Evolutionary conservation across 2,797 vertebrate species (phyloP), one percentile per base, ranked within the genome.

Genomic region (Pantherophis alleghaniensis): DNA sequence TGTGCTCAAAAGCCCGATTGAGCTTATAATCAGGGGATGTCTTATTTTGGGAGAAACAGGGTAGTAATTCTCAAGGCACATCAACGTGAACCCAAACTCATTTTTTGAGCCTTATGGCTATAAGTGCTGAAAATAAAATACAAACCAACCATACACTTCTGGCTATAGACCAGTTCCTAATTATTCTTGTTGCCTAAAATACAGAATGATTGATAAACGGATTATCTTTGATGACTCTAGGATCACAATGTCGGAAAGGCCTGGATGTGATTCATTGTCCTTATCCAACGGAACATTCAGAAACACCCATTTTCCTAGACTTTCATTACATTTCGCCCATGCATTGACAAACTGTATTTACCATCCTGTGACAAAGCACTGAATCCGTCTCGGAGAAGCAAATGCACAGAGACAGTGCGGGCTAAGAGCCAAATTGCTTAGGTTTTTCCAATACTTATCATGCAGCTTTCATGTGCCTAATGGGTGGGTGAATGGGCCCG

Each of bases 381-480:
- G 61, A n/a, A 88, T 88, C 53, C 11, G 47, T 42, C 32, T 47
- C 16, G 28, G 5, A 69, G 86, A 16, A 22, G 24, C 16, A 32
- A 63, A 56, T 74, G 61, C 22, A 88, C 20, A 88, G 26, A 37
- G 53, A 57, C 53, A 57, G 18, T 11, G 56, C 14, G 16, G 63
- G 83, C 61, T 57, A 66, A 92, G 69, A 92, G 74, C 88, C 92
- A 91, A 63, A 59, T 7, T 66, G 51, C 32, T 69, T 51, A 63
- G 60, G 26, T 42, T 90, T 87, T 87, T 87, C 60, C 37, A 87
- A 90, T 86, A 90, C 89, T 91, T 59, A 74, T 91, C 89, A 53
- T 87, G 61, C 53, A 56, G 86, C 89, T 91, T 87, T 28, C 89
- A 91, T 59, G 89, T 59, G 83, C 89, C 60, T 91, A 91, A 93